Evolutionary conservation across 2,113 vertebrate species (phyloP).

Genomic region (Brachyistius frenatus): DNA sequence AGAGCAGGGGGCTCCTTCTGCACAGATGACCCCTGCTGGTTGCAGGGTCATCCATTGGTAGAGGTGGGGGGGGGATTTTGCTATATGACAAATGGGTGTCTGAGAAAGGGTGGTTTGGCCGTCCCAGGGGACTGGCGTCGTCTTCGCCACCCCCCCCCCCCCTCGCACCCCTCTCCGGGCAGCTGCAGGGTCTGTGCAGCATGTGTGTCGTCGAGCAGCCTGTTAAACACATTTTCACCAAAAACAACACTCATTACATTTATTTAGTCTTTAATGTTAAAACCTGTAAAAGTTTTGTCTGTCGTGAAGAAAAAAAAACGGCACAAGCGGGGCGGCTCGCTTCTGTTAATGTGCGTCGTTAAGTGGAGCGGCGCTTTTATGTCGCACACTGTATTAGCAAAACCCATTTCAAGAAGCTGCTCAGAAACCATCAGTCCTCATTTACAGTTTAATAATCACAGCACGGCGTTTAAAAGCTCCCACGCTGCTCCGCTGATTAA

Average conservation of each 20-base stretch:
- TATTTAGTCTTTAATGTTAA: constrained; percentile 19
- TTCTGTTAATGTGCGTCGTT: background rate
- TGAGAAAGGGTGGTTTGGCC: constrained; percentile 72
- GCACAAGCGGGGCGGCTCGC: background rate
- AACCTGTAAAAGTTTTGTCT: background rate
- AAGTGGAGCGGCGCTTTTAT: background rate
- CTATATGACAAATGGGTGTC: constrained; percentile 81
- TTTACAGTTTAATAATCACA: constrained; percentile 39
- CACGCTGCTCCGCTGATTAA: constrained; percentile 33
- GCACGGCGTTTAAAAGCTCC: constrained; percentile 11
- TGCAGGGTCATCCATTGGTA: constrained; percentile 70
- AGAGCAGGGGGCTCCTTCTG: constrained; percentile 61
- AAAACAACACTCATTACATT: constrained; percentile 42
- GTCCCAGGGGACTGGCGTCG: constrained; percentile 73
- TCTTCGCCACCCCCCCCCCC: constrained; percentile 46
- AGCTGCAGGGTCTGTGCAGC: constrained; percentile 72
- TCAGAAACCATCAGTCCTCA: constrained; percentile 37
- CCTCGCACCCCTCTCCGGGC: constrained; percentile 36
- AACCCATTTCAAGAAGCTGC: no score
- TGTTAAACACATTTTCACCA: constrained; percentile 63
- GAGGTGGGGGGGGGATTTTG: constrained; percentile 37
- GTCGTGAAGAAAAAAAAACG: no score
- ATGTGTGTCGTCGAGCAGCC: constrained; percentile 63
- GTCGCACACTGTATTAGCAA: no score
- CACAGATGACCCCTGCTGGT: constrained; percentile 79